Conservation (phyloP, 2,888 invertebrate species). For the Nemotelus pantherinus region DNA sequence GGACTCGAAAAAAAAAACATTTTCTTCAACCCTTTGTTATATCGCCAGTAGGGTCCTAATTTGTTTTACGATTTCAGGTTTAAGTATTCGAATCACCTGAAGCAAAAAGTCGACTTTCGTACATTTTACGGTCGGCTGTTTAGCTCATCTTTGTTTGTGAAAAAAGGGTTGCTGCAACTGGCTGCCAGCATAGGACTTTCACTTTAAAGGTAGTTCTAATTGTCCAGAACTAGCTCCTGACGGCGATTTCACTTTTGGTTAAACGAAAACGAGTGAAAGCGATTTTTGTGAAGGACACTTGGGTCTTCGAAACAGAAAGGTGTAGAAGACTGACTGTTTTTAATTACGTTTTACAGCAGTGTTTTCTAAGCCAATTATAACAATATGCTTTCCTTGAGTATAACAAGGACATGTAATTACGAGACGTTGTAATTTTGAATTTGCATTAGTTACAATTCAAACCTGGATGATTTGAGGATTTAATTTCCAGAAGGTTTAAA, state of each 20-base stretch:
- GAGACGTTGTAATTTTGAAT: too few species aligned
- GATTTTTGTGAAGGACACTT: background rate
- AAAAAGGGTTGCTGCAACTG: slow-evolving; percentile 27
- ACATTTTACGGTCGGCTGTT: slow-evolving; percentile 36
- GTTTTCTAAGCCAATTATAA: slow-evolving; percentile 10
- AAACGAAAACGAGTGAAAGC: slow-evolving; percentile 31
- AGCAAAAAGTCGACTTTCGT: slow-evolving; percentile 48
- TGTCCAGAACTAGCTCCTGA: slow-evolving; percentile 34
- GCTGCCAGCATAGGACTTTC: slow-evolving; percentile 43
- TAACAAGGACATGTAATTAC: too few species aligned
- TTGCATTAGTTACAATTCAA: too few species aligned
- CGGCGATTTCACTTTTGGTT: slow-evolving; percentile 39
- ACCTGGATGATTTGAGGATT: too few species aligned
- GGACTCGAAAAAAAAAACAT: background rate
- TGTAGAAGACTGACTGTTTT: slow-evolving; percentile 14
- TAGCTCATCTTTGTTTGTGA: slow-evolving; percentile 13
- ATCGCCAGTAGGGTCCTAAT: slow-evolving; percentile 44
- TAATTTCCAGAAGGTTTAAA: too few species aligned
- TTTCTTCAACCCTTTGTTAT: slow-evolving; percentile 31
- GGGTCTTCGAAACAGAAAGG: slow-evolving; percentile 5
- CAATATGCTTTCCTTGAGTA: background rate
- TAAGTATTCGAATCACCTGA: slow-evolving; percentile 48
- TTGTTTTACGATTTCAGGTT: slow-evolving; percentile 48
- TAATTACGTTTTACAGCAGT: slow-evolving; percentile 22
- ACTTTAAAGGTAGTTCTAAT: slow-evolving; percentile 46